Evolutionary conservation across 1,140 invertebrate species (phyloP), one percentile per base, ranked within the genome.

Genomic region (Muscidifurax raptorellus): DNA sequence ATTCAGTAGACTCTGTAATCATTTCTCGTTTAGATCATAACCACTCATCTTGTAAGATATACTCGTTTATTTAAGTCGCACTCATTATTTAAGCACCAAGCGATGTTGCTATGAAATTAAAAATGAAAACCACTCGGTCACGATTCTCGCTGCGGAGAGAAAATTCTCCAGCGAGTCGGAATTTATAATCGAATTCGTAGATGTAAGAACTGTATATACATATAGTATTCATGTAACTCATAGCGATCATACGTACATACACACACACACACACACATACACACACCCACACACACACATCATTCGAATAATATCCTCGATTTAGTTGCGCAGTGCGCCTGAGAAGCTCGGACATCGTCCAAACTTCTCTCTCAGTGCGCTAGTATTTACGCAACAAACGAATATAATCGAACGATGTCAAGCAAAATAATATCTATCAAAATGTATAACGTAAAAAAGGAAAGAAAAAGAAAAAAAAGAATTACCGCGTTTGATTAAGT

Each of bases 271-370:
- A 9, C 36, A 40, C 7, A 40, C 36, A 40, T 10, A 40, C 36
- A 40, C 32, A 32, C 32, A 32, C 13, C 66, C 22, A 32, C 30
- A 30, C 66, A 40, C 67, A 25, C 40, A 75, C 76, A 80, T 66
- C 40, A 85, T 59, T 83, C 82, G 84, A 87, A 80, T 52, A 52
- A 18, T 83, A 81, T 83, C 79, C 82, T 87, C 80, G 83, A 81
- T 85, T 86, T 67, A 30, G 75, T 59, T 36, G 67, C 76, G 67
- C 80, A 80, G 87, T 83, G 72, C 64, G 80, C 64, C 36, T 72
- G 22, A 71, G 52, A 76, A 4, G 15, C 18, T 52, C 6, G 52
- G 52, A n/a, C 52, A 5, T 13, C 2, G 0, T 52, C 13, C 47
- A 6, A 59, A 18, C 27, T 25, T 13, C 2, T 64, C 22, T 59